Percentiles rank a stretch among this genome's conserved stretches.
Evolutionary conservation across 2,113 vertebrate species (phyloP).

Genomic region (Lophura nycthemera): DNA sequence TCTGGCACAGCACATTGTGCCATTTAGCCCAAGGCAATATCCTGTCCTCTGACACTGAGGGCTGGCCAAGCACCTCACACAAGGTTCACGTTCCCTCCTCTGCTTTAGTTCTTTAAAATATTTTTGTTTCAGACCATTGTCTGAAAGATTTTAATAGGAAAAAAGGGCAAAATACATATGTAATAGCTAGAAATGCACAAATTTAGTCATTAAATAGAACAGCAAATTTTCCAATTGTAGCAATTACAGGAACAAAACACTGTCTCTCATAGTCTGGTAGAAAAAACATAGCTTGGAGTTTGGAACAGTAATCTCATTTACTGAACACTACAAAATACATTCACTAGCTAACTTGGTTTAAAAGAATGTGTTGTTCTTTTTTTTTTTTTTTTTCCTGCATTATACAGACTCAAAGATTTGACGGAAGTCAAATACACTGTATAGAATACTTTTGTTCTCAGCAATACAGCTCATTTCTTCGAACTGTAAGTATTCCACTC

Average conservation of each 20-base stretch:
- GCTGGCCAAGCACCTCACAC: not conserved
- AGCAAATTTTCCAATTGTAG: not conserved
- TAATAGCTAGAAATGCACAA: not conserved
- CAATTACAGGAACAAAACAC: not conserved
- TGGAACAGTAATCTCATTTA: not conserved
- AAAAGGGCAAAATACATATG: not conserved
- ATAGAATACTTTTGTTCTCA: not conserved
- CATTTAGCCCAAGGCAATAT: conserved; percentile 5
- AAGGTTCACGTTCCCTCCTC: not conserved
- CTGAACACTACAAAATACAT: not conserved
- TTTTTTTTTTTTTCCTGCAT: conserved; percentile 36
- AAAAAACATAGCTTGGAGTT: not conserved
- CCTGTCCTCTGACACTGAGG: not conserved
- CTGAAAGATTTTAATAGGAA: not conserved
- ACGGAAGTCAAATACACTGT: conserved; percentile 41
- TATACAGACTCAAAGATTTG: conserved; percentile 42
- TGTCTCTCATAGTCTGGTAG: not conserved
- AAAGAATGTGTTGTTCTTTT: conserved; percentile 51
- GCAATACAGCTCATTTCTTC: not conserved
- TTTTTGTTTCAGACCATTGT: not conserved
- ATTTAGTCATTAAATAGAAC: not conserved
- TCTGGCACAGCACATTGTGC: conserved; percentile 14
- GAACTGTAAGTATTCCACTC: not conserved
- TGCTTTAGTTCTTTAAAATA: not conserved
- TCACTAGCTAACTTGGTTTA: conserved; percentile 30